Evolutionary conservation across 1,140 invertebrate species (phyloP).

Genomic region (Teleogryllus occipitalis): DNA sequence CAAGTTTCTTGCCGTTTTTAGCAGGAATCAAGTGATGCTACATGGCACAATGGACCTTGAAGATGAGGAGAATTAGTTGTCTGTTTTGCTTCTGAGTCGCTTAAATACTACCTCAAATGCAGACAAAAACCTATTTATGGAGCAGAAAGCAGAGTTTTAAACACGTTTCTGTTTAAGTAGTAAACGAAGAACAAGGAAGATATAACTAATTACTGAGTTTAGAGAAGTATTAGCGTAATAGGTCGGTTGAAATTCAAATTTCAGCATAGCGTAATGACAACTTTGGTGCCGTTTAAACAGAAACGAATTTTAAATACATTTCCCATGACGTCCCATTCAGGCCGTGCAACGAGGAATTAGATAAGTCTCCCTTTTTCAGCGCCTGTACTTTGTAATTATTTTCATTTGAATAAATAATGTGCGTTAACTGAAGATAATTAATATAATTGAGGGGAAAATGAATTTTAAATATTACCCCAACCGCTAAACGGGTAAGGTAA

Average conservation of each 20-base stretch:
- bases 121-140: not conserved
- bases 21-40: not conserved
- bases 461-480: not conserved
- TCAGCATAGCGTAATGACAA: not conserved
- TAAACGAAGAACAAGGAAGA: not conserved
- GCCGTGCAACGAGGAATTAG: not conserved
- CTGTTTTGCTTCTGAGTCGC: not conserved
- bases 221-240: not conserved
- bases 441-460: not conserved
- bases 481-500: not conserved
- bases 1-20: not conserved
- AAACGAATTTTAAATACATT: not conserved
- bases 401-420: not conserved
- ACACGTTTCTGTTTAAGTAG: not conserved
- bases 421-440: not conserved
- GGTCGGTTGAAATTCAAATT: not conserved
- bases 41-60: not conserved
- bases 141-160: not conserved
- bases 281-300: not conserved
- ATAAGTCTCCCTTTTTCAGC: not conserved
- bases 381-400: not conserved
- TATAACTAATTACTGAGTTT: not conserved
- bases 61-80: not conserved
- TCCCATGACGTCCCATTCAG: not conserved
- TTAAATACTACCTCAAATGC: not conserved